Base-by-base conservation (phyloP, 2,797 vertebrate species). In the Cyclura pinguis region DNA sequence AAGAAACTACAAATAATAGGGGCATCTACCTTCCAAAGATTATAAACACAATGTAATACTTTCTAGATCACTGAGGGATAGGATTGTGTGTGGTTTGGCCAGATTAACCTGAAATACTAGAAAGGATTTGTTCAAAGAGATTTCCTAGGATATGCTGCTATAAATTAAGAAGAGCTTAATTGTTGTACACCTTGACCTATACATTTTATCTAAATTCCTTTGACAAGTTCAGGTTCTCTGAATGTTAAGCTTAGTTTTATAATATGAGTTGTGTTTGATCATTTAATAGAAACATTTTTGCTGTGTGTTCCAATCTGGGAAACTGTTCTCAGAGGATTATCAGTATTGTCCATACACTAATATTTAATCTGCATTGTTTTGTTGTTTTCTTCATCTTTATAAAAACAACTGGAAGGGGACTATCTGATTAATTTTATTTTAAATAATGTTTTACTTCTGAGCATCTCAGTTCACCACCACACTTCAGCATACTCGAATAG, bases 241-340 rank as follows among this genome's bases (percentile, higher is more conserved):
- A 69, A 76, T 88, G 42, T 73, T 82, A 82, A 73, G 87, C 59
- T 73, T 62, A 88, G 52, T 82, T 74, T 74, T 88, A 38, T 50
- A 88, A 83, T 27, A 69, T 24, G 8, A 13, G 7, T 47, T 47
- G 42, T 62, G 35, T 38, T 47, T 59, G 27, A 74, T 59, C 62
- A 83, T 88, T 83, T 82, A 88, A 18, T 62, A 50, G 55, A 76
- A 88, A 13, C 59, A 55, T 35, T 80, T 69, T 47, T 47, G 42
- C 16, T 88, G 32, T 52, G 27, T 69, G 32, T 80, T 87, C 29
- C 62, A 80, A 87, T 35, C 22, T 27, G 12, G 80, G 42, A 78
- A 80, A 16, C 13, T 47, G 10, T 67, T 18, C 32, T 67, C 59
- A 80, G 42, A 52, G 62, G 55, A 24, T 47, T 88, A 35, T 14